These are phyloP conservation scores for Ia io DNA, from an alignment of 2,113 vertebrate genomes.

Conservation along the genomic window DNA sequence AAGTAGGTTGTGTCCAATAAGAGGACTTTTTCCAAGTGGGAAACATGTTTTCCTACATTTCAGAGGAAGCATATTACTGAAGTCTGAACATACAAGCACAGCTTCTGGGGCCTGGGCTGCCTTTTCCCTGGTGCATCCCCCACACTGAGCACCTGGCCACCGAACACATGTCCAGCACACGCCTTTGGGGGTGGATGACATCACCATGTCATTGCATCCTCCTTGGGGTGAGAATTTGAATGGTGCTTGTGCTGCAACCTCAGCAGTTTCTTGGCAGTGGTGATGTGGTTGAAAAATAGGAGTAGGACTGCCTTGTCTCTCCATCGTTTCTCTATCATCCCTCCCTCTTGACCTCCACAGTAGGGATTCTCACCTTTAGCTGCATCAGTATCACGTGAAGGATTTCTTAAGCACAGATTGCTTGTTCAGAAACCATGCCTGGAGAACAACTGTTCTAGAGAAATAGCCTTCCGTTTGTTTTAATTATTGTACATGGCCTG, in stretches of 20 bases:
- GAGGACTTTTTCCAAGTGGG: neutral
- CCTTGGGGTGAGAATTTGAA: fast-evolving
- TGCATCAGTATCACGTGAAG: neutral
- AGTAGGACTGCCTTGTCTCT: neutral
- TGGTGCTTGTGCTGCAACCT: fast-evolving
- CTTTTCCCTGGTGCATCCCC: neutral
- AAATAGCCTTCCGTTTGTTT: neutral
- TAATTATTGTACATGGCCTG: neutral
- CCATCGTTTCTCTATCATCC: fast-evolving
- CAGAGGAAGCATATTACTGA: neutral
- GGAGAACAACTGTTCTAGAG: neutral
- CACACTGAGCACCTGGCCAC: neutral
- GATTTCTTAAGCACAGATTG: neutral
- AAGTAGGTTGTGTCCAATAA: neutral
- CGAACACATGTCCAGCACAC: fast-evolving
- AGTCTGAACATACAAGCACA: neutral
- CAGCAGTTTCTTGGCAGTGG: neutral
- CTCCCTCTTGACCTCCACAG: neutral
- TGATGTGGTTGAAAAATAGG: fast-evolving
- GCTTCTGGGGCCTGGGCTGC: neutral
- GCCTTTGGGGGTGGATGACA: fast-evolving
- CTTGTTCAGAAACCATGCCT: neutral
- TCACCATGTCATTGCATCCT: neutral
- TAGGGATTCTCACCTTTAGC: neutral
- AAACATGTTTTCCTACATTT: neutral